These are phyloP conservation scores for Poecilobothrus nobilitatus DNA, from an alignment of 2,888 invertebrate genomes.

Conservation along the genomic window DNA sequence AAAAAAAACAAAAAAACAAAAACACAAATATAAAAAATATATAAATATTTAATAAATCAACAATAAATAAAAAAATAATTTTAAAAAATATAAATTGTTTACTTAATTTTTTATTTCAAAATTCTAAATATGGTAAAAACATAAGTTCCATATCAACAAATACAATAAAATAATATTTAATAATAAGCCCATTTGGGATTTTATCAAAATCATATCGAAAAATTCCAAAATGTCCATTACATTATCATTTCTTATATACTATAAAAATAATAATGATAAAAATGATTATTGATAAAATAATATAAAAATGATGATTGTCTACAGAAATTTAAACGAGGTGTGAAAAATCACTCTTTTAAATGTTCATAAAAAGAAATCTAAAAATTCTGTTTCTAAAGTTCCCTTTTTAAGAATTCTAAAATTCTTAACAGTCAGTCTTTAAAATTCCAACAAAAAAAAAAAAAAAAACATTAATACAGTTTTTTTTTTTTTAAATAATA, in stretches of 20 bases:
- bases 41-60: constrained; percentile 16
- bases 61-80: neutral
- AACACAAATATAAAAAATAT: constrained; percentile 15
- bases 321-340: neutral
- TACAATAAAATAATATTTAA: neutral
- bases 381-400: neutral
- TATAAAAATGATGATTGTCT: too few species aligned
- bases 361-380: neutral
- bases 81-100: too few species aligned
- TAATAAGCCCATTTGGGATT: neutral
- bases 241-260: neutral
- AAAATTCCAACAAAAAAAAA: neutral
- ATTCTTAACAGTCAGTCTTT: constrained; percentile 3
- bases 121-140: neutral
- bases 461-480: too few species aligned
- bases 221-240: neutral
- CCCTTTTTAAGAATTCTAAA: neutral
- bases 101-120: too few species aligned
- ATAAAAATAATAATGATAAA: too few species aligned
- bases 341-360: neutral
- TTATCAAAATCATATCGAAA: constrained; percentile 1
- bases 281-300: too few species aligned
- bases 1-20: constrained; percentile 11
- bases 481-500: too few species aligned
- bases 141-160: neutral